Evolutionary conservation across 2,888 invertebrate genomes (phyloP), one percentile per base, ranked within the genome.

Genomic region (Eupeodes latifasciatus): DNA sequence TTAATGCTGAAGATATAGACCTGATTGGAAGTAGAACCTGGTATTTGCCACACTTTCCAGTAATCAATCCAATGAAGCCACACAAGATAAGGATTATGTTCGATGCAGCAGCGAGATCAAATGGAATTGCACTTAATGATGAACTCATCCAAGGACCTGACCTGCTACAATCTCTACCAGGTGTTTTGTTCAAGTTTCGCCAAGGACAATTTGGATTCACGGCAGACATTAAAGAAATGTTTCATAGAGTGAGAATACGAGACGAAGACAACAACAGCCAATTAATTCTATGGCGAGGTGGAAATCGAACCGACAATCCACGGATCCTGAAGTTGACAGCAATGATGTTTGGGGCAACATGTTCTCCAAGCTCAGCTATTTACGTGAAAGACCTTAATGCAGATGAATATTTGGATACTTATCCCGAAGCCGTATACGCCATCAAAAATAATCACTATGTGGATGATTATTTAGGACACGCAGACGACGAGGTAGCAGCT

Each of bases 1-100:
- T 62, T 7, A 10, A 44, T 40, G 62, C 62, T 44, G 62, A 62
- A 62, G 44, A 62, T 40, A n/a, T 40, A 27, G 61, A 61, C 36
- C 34, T 61, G 34, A 34, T 14, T 14, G 61, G 61, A 34, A 36
- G 19, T 61, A 61, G 36, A 14, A 61, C 61, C 14, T 49, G 11
- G 49, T 14, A 14, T 49, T 49, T 14, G 49, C 10, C 14, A 14
- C 49, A 49, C 27, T 27, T 27, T 27, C 27, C 27, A 27, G 27
- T 27, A 27, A 27, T 27, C 27, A 27, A 27, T 27, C 19, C 19
- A 27, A 27, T 12, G 4, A 11, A 1, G 27, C 19, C 57, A 27
- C 7, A 10, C 19, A 11, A 12, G 12, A 53, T 53, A 51, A n/a
- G 51, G 9, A 51, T 53, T 53, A 1, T 10, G 27, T 27, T 27